phyloP scores from a whole-genome alignment of 1,140 invertebrate species.

The Medauroidea extradentata region DNA sequence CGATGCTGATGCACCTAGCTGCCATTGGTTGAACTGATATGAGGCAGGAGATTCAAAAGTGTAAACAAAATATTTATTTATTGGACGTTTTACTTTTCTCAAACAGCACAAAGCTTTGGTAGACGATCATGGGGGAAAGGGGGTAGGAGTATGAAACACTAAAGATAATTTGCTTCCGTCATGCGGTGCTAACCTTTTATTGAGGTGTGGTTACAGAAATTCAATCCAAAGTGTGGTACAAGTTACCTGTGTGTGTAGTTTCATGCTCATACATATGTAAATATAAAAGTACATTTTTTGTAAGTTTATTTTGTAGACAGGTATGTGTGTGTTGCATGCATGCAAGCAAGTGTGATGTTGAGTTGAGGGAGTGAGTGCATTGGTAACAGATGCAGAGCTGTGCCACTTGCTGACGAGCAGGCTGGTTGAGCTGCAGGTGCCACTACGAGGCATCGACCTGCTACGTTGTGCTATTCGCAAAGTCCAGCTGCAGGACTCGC shows the following conservation, averaged over 20 bases:
- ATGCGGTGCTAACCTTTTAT: too few relatives aligned
- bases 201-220: too few relatives aligned
- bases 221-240: too few relatives aligned
- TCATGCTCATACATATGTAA: neutral
- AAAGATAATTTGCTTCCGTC: too few relatives aligned
- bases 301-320: neutral
- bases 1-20: too few relatives aligned
- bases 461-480: constrained; percentile 82
- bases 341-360: neutral
- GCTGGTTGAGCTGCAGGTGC: constrained; percentile 69
- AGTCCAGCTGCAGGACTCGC: constrained; percentile 79
- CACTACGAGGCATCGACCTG: constrained; percentile 79
- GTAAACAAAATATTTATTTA: too few relatives aligned
- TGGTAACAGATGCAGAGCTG: constrained; percentile 73
- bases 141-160: too few relatives aligned
- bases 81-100: too few relatives aligned
- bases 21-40: too few relatives aligned
- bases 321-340: neutral
- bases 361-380: neutral
- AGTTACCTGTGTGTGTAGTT: neutral
- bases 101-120: too few relatives aligned
- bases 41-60: too few relatives aligned
- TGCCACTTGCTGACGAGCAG: constrained; percentile 78
- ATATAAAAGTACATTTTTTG: neutral
- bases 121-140: too few relatives aligned